Evolutionary conservation across 2,888 invertebrate genomes (phyloP).

Genomic region (Malthinus flaveolus): DNA sequence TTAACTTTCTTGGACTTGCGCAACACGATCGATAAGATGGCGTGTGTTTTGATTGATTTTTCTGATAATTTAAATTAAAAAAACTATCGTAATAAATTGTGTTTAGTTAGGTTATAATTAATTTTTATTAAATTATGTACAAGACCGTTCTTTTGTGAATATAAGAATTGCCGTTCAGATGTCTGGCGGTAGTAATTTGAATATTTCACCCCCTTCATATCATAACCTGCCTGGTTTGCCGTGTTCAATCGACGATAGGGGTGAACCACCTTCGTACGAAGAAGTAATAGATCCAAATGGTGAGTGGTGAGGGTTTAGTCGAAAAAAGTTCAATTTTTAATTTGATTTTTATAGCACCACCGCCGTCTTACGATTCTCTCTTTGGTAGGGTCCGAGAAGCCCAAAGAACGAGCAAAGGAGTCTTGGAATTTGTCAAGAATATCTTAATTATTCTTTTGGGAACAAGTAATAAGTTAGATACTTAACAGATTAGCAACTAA

Average conservation of each 20-base stretch:
- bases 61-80: neutral
- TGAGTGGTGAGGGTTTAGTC: conserved; percentile 52
- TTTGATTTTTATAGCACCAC: conserved; percentile 57
- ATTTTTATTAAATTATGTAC: neutral
- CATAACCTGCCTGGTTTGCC: conserved; percentile 38
- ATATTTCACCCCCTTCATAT: conserved; percentile 39
- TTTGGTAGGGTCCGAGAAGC: conserved; percentile 67
- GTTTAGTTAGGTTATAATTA: conserved; percentile 1
- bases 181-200: conserved; percentile 34
- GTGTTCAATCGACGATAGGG: conserved; percentile 45
- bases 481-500: too few relatives aligned
- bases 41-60: conserved; percentile 11
- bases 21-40: conserved; percentile 5
- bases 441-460: conserved; percentile 63
- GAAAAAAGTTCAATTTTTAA: neutral
- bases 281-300: conserved; percentile 66
- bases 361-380: conserved; percentile 69
- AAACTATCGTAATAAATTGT: neutral
- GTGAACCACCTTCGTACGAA: conserved; percentile 65
- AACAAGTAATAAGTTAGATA: conserved; percentile 56
- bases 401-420: conserved; percentile 62
- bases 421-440: conserved; percentile 65
- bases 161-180: conserved; percentile 26
- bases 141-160: conserved; percentile 7
- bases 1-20: neutral